These are phyloP conservation scores for Austrolebias charrua DNA, from an alignment of 2,797 vertebrate genomes.

Conservation along the genomic window DNA sequence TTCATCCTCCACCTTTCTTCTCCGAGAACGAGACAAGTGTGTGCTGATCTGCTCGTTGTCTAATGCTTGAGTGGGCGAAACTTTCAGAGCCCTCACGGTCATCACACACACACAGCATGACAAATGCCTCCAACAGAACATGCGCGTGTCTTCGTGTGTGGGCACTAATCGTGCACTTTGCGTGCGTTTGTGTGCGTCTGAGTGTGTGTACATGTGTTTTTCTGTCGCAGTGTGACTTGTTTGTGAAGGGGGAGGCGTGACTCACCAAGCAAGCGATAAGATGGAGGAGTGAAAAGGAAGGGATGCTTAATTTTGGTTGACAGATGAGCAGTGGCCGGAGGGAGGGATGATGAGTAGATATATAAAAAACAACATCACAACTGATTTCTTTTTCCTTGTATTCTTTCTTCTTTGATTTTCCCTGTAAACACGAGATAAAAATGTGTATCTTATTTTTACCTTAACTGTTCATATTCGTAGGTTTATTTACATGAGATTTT, in stretches of 20 bases:
- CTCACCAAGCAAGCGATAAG: constrained; percentile 64
- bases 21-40: constrained; percentile 34
- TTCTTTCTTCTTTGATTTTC: constrained; percentile 6
- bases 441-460: too few relatives aligned
- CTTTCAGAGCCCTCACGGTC: constrained; percentile 54
- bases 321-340: constrained; percentile 60
- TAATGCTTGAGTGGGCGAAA: constrained; percentile 68
- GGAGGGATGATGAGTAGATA: constrained; percentile 35
- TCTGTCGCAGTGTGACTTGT: constrained; percentile 42
- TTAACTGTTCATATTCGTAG: not conserved
- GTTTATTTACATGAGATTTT: not conserved
- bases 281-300: constrained; percentile 55
- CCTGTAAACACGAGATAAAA: not conserved
- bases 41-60: constrained; percentile 65
- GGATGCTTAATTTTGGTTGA: constrained; percentile 70
- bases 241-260: constrained; percentile 46
- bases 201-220: constrained; percentile 25
- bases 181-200: constrained; percentile 15
- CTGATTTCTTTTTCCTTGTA: not conserved
- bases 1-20: constrained; percentile 54
- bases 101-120: constrained; percentile 47
- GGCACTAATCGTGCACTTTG: constrained; percentile 24
- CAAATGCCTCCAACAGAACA: constrained; percentile 35
- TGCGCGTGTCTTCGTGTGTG: constrained; percentile 26
- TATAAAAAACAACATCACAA: constrained; percentile 41